These are phyloP conservation scores for Masticophis lateralis DNA, from an alignment of 2,797 vertebrate genomes.

Conservation along the genomic window DNA sequence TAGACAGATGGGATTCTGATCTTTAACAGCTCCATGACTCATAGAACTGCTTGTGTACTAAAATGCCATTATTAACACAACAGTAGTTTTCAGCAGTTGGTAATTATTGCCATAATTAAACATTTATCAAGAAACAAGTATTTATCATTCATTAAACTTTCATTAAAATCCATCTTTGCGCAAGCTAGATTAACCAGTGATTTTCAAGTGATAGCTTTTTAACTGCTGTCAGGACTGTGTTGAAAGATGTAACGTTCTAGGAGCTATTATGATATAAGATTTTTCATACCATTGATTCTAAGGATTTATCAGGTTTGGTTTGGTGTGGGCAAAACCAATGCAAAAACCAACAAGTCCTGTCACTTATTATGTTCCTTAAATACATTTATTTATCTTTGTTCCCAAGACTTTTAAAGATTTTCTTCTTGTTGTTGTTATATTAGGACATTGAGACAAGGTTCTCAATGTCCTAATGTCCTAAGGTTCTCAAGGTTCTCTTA, in stretches of 20 bases:
- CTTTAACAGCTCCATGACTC: slow-evolving; percentile 76
- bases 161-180: slow-evolving; percentile 80
- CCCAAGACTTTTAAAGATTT: slow-evolving; percentile 37
- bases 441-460: slow-evolving; percentile 15
- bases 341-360: slow-evolving; percentile 31
- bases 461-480: too few species aligned
- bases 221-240: slow-evolving; percentile 68
- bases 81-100: slow-evolving; percentile 84
- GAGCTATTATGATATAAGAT: slow-evolving; percentile 40
- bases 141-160: slow-evolving; percentile 86
- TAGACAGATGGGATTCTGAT: slow-evolving; percentile 79
- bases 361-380: slow-evolving; percentile 19
- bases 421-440: not conserved
- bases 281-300: slow-evolving; percentile 37
- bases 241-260: slow-evolving; percentile 46
- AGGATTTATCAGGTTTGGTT: slow-evolving; percentile 33
- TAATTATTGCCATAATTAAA: slow-evolving; percentile 88
- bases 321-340: slow-evolving; percentile 32
- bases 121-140: slow-evolving; percentile 84
- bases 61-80: slow-evolving; percentile 85
- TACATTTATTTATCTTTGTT: slow-evolving; percentile 49
- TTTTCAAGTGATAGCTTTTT: slow-evolving; percentile 74
- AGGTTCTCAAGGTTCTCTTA: too few species aligned
- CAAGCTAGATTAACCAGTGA: slow-evolving; percentile 76
- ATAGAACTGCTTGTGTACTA: slow-evolving; percentile 76